Conservation (phyloP, 1,140 invertebrate genomes). For the Dendroctonus valens region DNA sequence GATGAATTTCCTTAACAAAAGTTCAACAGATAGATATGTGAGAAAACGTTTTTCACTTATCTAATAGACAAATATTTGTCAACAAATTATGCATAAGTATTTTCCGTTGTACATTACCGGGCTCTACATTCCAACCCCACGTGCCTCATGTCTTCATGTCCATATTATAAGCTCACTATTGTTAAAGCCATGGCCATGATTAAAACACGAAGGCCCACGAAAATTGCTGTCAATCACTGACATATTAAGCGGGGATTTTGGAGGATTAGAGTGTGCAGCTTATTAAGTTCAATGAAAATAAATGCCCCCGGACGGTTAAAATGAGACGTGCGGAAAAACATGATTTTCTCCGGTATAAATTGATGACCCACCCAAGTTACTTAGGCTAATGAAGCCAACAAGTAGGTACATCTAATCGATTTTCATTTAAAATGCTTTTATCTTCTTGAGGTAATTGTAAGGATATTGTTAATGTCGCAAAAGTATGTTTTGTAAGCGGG, state of each 20-base stretch:
- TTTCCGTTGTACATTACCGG: slow-evolving; percentile 3
- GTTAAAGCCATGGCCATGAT: slow-evolving; percentile 10
- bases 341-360: too few relatives aligned
- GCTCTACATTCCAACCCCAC: slow-evolving; percentile 19
- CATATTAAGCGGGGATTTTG: slow-evolving; percentile 5
- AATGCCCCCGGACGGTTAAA: too few relatives aligned
- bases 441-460: too few relatives aligned
- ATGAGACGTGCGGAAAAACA: too few relatives aligned
- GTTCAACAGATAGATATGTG: neutral
- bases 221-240: slow-evolving; percentile 21
- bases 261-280: too few relatives aligned
- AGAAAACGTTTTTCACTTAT: neutral
- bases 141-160: slow-evolving; percentile 13
- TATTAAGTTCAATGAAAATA: too few relatives aligned
- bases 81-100: slow-evolving; percentile 13
- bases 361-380: too few relatives aligned
- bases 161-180: slow-evolving; percentile 9
- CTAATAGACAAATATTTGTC: slow-evolving; percentile 5
- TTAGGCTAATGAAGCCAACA: too few relatives aligned
- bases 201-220: slow-evolving; percentile 18
- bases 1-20: too few relatives aligned
- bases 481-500: too few relatives aligned
- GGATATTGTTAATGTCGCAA: neutral
- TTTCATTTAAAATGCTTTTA: too few relatives aligned
- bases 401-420: too few relatives aligned